A percentile compares a stretch with the other conserved stretches of the same genome.
Evolutionary conservation across 2,888 invertebrate genomes (phyloP).

Genomic region (Drosophila falleni): DNA sequence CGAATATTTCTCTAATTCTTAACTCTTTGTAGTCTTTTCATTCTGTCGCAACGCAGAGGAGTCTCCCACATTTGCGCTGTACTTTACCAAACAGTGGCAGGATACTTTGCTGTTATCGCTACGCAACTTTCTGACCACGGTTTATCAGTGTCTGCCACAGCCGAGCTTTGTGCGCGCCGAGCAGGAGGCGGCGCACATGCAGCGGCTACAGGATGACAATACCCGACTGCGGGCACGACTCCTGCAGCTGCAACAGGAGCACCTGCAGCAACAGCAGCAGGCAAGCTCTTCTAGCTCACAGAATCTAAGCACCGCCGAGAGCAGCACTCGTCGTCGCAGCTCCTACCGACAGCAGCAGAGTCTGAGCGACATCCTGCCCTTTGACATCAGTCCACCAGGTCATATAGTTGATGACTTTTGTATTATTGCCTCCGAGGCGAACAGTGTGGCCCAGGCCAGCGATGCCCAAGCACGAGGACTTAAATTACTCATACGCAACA

Average conservation of each 20-base stretch:
- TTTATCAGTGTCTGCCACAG: constrained; percentile 94
- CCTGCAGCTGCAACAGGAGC: constrained; percentile 77
- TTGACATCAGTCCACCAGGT: constrained; percentile 89
- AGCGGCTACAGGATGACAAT: constrained; percentile 94
- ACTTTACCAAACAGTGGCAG: constrained; percentile 97
- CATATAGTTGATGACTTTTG: constrained; percentile 97
- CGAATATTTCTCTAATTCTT: no score
- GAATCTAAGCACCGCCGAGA: constrained; percentile 53
- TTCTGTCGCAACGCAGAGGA: constrained; percentile 97
- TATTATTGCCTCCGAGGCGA: constrained; percentile 92
- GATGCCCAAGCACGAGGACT: constrained; percentile 90
- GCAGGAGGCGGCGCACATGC: constrained; percentile 92
- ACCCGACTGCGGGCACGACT: constrained; percentile 88
- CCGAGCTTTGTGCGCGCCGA: constrained; percentile 94
- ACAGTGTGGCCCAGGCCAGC: constrained; percentile 82
- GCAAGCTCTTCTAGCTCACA: constrained; percentile 53
- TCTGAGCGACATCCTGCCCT: constrained; percentile 88
- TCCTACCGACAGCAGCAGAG: constrained; percentile 86
- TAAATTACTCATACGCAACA: constrained; percentile 92
- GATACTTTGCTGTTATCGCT: constrained; percentile 95
- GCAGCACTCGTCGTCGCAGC: constrained; percentile 72
- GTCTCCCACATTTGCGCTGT: constrained; percentile 93
- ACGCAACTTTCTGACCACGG: constrained; percentile 96
- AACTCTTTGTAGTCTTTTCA: constrained; percentile 92
- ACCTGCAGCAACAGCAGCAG: constrained; percentile 65